Evolutionary conservation across 2,888 invertebrate genomes (phyloP).

Genomic region (Priocnemis perturbator): DNA sequence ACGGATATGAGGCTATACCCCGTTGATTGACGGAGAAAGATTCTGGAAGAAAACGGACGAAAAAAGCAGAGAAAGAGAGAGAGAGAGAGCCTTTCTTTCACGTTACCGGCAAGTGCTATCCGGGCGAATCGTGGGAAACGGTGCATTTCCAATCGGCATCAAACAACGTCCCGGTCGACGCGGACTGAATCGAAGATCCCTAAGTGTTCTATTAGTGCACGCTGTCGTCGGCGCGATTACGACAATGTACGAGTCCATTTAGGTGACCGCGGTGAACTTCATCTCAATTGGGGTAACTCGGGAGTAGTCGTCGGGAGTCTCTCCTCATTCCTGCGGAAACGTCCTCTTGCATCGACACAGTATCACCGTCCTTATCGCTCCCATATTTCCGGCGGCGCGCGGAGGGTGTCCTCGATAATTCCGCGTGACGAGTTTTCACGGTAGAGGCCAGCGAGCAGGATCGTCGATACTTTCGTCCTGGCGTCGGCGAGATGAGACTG

Average conservation of each 20-base stretch:
- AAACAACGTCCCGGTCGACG: not conserved
- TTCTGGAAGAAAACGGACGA: slow-evolving; percentile 14
- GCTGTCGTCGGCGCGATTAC: too few relatives aligned
- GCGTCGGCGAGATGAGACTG: slow-evolving; percentile 67
- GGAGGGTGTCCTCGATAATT: too few relatives aligned
- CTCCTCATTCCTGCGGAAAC: too few relatives aligned
- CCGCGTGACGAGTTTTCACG: too few relatives aligned
- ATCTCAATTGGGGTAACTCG: too few relatives aligned
- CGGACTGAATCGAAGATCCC: not conserved
- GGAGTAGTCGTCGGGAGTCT: too few relatives aligned
- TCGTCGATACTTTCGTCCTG: slow-evolving; percentile 34
- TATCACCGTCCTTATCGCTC: too few relatives aligned
- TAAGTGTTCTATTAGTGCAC: slow-evolving; percentile 12
- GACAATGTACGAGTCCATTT: too few relatives aligned
- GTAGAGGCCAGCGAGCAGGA: too few relatives aligned
- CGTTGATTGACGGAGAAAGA: slow-evolving; percentile 1
- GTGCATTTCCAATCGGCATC: slow-evolving; percentile 22
- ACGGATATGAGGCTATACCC: slow-evolving; percentile 40
- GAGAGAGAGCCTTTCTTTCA: slow-evolving; percentile 33
- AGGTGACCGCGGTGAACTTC: too few relatives aligned
- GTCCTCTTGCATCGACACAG: too few relatives aligned
- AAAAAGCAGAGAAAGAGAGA: not conserved
- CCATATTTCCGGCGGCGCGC: too few relatives aligned
- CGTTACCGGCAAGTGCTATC: slow-evolving; percentile 33
- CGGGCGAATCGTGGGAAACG: slow-evolving; percentile 47